Evolutionary conservation across 2,888 invertebrate species (phyloP), one percentile per base, ranked within the genome.

Genomic region (Thymelicus acteon): DNA sequence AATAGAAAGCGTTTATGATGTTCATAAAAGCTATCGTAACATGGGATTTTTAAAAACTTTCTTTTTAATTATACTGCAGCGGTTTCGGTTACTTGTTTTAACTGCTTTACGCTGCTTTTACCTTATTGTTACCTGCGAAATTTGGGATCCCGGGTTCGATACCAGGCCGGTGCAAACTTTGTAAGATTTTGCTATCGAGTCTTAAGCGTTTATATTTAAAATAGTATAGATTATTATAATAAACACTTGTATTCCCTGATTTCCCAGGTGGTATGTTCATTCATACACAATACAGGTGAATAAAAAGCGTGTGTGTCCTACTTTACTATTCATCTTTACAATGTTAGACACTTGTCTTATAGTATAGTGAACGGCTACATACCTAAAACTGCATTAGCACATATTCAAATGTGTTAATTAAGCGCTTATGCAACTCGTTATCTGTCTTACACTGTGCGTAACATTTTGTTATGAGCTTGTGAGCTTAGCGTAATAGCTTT

Each of bases 401-500:
- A 66, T 66, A 66, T 66, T 66, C 57, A 66, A 66, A 58, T 66
- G 47, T 58, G 31, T 58, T 66, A 66, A 66, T 66, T 66, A 58
- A 37, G 58, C 31, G 10, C 13, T 66, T 66, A 66, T 58, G 66
- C 57, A 66, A 66, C 37, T 58, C 13, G 58, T 66, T 58, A 66
- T 15, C 57, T 48, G 6, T 64, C 7, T 19, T 15, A 39, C 54
- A 31, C 19, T 49, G 31, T 15, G 60, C 60, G 60, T 54, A 37
- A 39, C 49, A 52, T 63, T 52, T 31, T 49, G 8, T 48, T 63
- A 10, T 63, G 54, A 24, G 24, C 24, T 24, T 54, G 19, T 54
- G 54, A 37, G 63, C 15, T 63, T 37, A 37, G 37, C 48, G 19
- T 49, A 57, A 37, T 12, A 15, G 37, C 48, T 62, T 31, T 48